Evolutionary conservation across 1,140 invertebrate genomes (phyloP).

Genomic region (Cydia fagiglandana): DNA sequence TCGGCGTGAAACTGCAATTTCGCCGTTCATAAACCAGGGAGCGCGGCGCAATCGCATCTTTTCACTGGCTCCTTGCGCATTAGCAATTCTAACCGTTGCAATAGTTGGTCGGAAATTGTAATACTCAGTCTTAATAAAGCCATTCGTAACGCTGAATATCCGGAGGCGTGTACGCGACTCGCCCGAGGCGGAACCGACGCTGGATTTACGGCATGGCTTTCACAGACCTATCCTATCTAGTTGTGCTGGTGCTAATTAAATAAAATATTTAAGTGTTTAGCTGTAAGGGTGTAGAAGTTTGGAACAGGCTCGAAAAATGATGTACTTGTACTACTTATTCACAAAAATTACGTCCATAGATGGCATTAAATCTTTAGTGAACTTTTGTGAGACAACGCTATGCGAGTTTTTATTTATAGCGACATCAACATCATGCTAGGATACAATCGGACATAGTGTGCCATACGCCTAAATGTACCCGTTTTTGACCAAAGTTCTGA

Average conservation of each 20-base stretch:
- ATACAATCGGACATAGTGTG: no score
- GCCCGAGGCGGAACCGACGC: conserved; percentile 48
- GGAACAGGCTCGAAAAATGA: no score
- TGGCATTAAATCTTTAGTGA: no score
- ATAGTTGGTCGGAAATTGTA: conserved; percentile 71
- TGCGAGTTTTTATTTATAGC: no score
- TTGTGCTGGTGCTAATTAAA: neutral
- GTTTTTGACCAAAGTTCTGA: no score
- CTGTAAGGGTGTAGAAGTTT: neutral
- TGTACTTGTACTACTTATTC: no score
- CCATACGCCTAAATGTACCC: no score
- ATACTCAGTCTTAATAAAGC: conserved; percentile 77
- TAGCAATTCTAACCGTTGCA: conserved; percentile 71
- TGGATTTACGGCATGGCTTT: conserved; percentile 66
- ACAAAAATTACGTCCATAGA: no score
- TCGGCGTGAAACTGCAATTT: conserved; percentile 67
- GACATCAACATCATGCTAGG: no score
- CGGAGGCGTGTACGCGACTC: conserved; percentile 55
- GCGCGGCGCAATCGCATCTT: conserved; percentile 64
- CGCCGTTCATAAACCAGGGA: conserved; percentile 64
- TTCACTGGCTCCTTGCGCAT: conserved; percentile 65
- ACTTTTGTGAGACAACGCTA: no score
- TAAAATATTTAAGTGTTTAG: neutral
- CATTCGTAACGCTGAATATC: conserved; percentile 73
- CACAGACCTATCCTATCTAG: conserved; percentile 17